Conservation (phyloP, 2,113 vertebrate genomes). For the Eonycteris spelaea region DNA sequence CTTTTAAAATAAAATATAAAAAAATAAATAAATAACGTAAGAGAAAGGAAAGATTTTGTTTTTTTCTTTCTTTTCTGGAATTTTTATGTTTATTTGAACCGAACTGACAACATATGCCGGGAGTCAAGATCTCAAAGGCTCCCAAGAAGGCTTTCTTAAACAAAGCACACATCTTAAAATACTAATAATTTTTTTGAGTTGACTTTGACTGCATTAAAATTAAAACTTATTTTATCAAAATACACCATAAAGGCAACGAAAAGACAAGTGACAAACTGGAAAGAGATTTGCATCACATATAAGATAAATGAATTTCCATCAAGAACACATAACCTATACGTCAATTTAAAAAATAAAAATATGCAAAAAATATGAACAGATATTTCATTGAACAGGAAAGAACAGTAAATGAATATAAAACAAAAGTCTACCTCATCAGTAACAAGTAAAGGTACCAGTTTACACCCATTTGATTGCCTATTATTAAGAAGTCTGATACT, state of each 20-base stretch:
- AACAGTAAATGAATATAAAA: not conserved
- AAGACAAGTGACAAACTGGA: not conserved
- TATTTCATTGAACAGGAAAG: not conserved
- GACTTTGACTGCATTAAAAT: not conserved
- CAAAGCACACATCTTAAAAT: not conserved
- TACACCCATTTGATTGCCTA: not conserved
- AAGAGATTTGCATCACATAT: not conserved
- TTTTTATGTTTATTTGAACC: no score
- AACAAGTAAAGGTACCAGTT: not conserved
- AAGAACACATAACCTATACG: not conserved
- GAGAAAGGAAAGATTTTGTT: not conserved
- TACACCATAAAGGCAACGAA: not conserved
- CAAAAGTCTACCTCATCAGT: not conserved
- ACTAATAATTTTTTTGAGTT: not conserved
- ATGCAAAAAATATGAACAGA: not conserved
- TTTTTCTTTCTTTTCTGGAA: no score
- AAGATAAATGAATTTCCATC: not conserved
- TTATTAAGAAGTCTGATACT: not conserved
- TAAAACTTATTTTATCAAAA: constrained; percentile 6
- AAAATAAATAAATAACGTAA: not conserved
- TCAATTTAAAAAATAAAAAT: not conserved
- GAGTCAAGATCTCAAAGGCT: no score
- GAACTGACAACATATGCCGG: no score
- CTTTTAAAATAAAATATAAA: not conserved
- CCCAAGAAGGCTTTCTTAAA: not conserved